A percentile compares a stretch with the other conserved stretches of the same genome.
Conservation (phyloP, 2,113 vertebrate genomes). For the Oreochromis spilurus region DNA sequence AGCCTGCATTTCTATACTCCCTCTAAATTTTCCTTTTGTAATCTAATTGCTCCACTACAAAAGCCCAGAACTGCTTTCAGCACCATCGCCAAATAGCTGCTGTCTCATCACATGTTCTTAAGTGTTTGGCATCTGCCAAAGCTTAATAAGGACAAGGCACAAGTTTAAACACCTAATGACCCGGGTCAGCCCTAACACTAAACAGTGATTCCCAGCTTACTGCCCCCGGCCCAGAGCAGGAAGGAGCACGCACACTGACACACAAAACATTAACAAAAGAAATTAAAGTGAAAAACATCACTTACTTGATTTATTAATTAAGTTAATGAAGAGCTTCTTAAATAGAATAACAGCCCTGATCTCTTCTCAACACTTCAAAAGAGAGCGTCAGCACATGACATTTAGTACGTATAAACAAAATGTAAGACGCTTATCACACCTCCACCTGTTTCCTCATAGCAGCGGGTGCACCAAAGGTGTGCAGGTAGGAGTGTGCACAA, state of each 20-base stretch:
- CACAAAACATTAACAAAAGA: not conserved
- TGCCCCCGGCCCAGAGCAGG: not conserved
- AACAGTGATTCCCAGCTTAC: not conserved
- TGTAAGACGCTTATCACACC: not conserved
- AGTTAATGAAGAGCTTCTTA: slow-evolving; percentile 35
- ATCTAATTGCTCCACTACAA: not conserved
- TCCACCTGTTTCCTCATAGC: not conserved
- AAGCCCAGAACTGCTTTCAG: not conserved
- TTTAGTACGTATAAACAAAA: not conserved
- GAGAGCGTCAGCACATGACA: slow-evolving; percentile 20
- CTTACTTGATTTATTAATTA: slow-evolving; percentile 23
- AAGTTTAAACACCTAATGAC: slow-evolving; percentile 26
- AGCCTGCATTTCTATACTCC: not conserved
- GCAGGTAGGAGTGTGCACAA: not conserved
- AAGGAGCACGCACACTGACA: not conserved
- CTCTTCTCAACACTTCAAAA: slow-evolving; percentile 32
- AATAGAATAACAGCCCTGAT: not conserved
- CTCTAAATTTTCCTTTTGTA: not conserved
- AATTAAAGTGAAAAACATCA: not conserved
- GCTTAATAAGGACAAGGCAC: slow-evolving; percentile 18
- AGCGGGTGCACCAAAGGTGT: not conserved
- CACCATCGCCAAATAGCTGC: not conserved
- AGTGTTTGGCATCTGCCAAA: slow-evolving; percentile 11
- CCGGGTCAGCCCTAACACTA: slow-evolving; percentile 7
- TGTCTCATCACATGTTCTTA: slow-evolving; percentile 29